phyloP scores from a whole-genome alignment of 2,797 vertebrate species.

The Myripristis murdjan region DNA sequence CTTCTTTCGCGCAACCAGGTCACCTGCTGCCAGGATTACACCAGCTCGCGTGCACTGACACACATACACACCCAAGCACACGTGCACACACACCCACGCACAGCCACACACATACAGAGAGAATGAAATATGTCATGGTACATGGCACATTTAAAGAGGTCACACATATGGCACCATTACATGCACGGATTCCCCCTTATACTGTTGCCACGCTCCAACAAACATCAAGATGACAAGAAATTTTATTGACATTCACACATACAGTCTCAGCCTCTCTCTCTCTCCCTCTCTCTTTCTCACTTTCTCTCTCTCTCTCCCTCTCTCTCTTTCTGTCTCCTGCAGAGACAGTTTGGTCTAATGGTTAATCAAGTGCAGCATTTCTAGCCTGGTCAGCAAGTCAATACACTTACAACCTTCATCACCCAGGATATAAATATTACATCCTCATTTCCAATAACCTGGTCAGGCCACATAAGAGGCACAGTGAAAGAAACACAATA shows the following conservation, averaged over 20 bases:
- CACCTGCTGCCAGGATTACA: slow-evolving; percentile 75
- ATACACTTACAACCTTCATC: slow-evolving; percentile 72
- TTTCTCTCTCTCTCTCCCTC: no score
- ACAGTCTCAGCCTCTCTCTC: slow-evolving; percentile 33
- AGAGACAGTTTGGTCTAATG: slow-evolving; percentile 60
- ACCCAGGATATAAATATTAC: slow-evolving; percentile 73
- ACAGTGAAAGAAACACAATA: slow-evolving; percentile 26
- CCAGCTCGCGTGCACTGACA: slow-evolving; percentile 37
- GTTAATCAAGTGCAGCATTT: slow-evolving; percentile 76
- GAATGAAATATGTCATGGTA: slow-evolving; percentile 69
- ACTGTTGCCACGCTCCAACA: slow-evolving; percentile 62
- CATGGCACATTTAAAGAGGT: slow-evolving; percentile 76
- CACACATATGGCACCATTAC: slow-evolving; percentile 83
- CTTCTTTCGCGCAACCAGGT: slow-evolving; percentile 75
- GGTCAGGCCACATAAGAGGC: slow-evolving; percentile 45
- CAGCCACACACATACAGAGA: slow-evolving; percentile 53
- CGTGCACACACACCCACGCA: no score
- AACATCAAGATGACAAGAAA: slow-evolving; percentile 73
- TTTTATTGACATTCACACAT: slow-evolving; percentile 78
- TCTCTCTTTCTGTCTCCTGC: slow-evolving; percentile 37
- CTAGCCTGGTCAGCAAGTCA: slow-evolving; percentile 76
- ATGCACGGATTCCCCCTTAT: slow-evolving; percentile 76
- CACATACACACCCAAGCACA: slow-evolving; percentile 22
- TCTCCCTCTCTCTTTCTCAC: no score
- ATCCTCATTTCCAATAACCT: slow-evolving; percentile 74